Base-by-base conservation (phyloP, 1,140 invertebrate genomes). In the Drepana arcuata region DNA sequence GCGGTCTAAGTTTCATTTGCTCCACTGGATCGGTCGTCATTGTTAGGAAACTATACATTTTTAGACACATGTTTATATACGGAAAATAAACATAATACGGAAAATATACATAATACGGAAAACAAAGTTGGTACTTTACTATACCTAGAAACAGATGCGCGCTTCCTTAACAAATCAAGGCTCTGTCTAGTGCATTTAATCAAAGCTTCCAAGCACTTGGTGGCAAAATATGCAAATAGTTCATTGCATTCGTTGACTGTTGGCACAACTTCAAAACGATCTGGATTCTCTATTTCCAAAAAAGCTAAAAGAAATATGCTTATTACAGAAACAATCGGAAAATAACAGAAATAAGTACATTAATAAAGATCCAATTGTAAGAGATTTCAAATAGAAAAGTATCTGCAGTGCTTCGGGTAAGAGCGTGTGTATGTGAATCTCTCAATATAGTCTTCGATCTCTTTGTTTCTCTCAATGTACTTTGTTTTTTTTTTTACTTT, bases 181-280 rank as follows among this genome's bases (percentile, higher is more conserved):
- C 90, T 90, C 14, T 83, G 73, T 58, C 88, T 89, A 0, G 89
- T 91, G 37, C 87, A 86, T 55, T 89, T 90, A 2, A 91, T 88
- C 11, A 93, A 73, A 9, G 89, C 72, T 41, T 91, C 89, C 24
- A 89, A 79, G 12, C 91, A 85, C 74, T 91, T 91, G 16, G 86
- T 86, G 58, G 91, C 91, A 54, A 91, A 93, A 64, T 88, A 90
- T 6, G 86, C 86, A 66, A 92, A 92, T 11, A 93, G 60, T 60
- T 93, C 90, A 65, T 92, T 89, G 47, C 89, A 92, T 63, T 92
- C 89, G 23, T 86, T 87, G n/a, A 91, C 86, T 6, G 90, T 83
- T 31, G 84, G 84, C 40, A 59, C 53, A 12, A 89, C 54, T 46
- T 91, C 88, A 51, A 88, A 84, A 31, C 83, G 79, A 21, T 78